Evolutionary conservation across 2,797 vertebrate species (phyloP).

Genomic region (Gallinago solitaria): DNA sequence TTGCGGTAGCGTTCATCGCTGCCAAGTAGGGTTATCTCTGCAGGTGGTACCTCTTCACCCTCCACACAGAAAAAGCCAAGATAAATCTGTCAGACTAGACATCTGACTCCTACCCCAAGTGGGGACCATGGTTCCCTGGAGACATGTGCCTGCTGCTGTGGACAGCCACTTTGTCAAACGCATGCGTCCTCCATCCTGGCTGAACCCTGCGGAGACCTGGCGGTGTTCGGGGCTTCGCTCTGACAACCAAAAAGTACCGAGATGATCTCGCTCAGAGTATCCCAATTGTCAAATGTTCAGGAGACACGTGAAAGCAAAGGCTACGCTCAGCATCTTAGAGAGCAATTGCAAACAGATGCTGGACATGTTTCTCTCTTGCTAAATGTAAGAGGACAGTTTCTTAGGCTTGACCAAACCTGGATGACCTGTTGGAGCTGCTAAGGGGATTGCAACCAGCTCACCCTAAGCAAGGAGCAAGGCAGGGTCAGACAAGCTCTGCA

Average conservation of each 20-base stretch:
- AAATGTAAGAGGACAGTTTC: slow-evolving; percentile 36
- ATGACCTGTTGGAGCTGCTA: rapidly evolving
- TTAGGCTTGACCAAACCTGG: not conserved
- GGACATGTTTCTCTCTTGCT: not conserved
- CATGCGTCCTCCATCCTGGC: rapidly evolving
- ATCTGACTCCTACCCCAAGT: not conserved
- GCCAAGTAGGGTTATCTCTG: not conserved
- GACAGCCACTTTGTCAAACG: not conserved
- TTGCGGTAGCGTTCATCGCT: not conserved
- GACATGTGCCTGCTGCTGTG: not conserved
- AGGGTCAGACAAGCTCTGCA: not conserved
- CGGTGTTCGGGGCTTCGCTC: not conserved
- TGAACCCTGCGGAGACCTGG: not conserved
- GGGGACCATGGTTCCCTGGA: rapidly evolving
- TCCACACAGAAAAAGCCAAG: not conserved
- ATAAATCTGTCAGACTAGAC: not conserved
- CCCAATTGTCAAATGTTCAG: rapidly evolving
- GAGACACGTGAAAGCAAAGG: not conserved
- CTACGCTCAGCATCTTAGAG: not conserved
- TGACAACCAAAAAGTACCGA: not conserved
- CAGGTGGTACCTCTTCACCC: not conserved
- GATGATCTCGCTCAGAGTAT: not conserved
- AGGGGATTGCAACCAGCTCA: not conserved
- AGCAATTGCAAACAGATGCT: slow-evolving; percentile 45
- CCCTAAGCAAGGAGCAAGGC: not conserved